Conservation (phyloP, 1,140 invertebrate species). For the Choristoneura fumiferana region DNA sequence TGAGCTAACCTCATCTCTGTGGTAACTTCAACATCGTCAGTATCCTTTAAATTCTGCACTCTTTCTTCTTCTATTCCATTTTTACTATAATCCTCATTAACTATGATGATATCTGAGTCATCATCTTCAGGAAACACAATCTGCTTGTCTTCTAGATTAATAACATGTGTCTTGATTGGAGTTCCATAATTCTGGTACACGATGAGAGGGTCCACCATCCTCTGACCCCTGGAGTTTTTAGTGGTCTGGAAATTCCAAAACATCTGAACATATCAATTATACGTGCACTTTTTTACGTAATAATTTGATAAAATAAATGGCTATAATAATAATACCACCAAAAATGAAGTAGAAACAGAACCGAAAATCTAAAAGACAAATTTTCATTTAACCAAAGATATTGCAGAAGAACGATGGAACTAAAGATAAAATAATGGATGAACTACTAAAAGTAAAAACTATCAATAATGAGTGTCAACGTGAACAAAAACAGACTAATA, state of each 20-base stretch:
- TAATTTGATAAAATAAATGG: no score
- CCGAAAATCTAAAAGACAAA: no score
- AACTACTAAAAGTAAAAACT: no score
- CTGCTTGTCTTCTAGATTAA: conserved; percentile 62
- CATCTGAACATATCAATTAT: conserved; percentile 79
- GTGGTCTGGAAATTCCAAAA: conserved; percentile 86
- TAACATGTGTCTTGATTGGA: conserved; percentile 42
- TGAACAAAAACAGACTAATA: no score
- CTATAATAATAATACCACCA: no score
- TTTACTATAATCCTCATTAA: conserved; percentile 64
- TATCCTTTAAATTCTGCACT: conserved; percentile 40
- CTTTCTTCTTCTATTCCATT: conserved; percentile 44
- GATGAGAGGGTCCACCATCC: conserved; percentile 58
- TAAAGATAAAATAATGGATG: no score
- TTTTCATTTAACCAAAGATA: no score
- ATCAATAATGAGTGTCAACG: no score
- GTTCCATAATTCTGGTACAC: conserved; percentile 65
- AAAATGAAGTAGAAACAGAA: no score
- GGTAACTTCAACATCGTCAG: conserved; percentile 45
- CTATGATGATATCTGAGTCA: conserved; percentile 69
- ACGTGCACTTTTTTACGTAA: conserved; percentile 39
- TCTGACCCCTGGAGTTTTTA: conserved; percentile 79
- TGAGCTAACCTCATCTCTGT: conserved; percentile 36
- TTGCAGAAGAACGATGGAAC: no score
- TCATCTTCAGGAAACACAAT: conserved; percentile 67